Percentiles rank a stretch among this genome's conserved stretches.
Evolutionary conservation across 2,797 vertebrate genomes (phyloP).

Genomic region (Pristis pectinata): DNA sequence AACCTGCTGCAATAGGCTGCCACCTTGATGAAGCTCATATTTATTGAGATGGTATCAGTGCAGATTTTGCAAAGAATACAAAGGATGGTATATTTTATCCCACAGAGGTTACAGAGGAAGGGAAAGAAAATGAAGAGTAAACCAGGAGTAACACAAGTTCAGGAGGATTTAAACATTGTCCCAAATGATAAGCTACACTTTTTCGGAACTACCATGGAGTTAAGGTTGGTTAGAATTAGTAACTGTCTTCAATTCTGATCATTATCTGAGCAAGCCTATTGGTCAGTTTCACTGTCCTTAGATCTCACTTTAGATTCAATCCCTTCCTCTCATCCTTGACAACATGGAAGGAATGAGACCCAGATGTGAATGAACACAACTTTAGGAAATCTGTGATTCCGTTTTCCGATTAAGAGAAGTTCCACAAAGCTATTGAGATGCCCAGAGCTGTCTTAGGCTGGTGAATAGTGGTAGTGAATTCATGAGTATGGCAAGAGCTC

Average conservation of each 20-base stretch:
- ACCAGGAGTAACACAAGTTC: not conserved
- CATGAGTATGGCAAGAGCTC: not conserved
- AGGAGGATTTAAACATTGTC: not conserved
- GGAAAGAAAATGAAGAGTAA: not conserved
- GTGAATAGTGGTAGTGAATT: not conserved
- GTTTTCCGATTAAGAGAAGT: not conserved
- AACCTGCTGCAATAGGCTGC: not conserved
- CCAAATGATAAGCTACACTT: not conserved
- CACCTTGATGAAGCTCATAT: not conserved
- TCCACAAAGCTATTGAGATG: not conserved
- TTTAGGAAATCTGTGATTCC: not conserved
- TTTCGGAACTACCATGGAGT: not conserved
- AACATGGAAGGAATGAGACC: not conserved
- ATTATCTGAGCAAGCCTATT: not conserved
- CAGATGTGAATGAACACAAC: not conserved
- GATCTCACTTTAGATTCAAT: not conserved
- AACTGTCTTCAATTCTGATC: not conserved
- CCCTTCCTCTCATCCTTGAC: not conserved
- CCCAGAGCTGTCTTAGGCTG: not conserved
- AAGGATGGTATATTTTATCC: not conserved
- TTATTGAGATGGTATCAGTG: not conserved
- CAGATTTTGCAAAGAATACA: not conserved
- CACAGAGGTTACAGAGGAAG: not conserved
- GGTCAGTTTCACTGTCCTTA: not conserved
- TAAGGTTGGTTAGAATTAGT: not conserved